Evolutionary conservation across 1,140 invertebrate species (phyloP).

Genomic region (Asbolus verrucosus): DNA sequence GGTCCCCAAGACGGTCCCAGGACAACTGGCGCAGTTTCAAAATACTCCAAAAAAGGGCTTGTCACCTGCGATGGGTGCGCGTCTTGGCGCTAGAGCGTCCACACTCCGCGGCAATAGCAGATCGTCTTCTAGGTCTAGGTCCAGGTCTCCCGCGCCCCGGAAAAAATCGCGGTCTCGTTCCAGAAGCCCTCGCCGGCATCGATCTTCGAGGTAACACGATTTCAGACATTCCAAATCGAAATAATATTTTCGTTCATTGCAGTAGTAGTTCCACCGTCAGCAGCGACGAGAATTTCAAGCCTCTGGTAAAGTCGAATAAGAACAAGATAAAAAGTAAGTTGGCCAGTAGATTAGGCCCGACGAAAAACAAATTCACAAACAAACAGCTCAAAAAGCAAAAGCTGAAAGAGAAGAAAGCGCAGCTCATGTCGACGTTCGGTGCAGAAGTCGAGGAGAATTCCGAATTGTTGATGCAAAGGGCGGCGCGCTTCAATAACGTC

Average conservation of each 20-base stretch:
- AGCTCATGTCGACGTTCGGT: slow-evolving; percentile 79
- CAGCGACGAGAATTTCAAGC: slow-evolving; percentile 63
- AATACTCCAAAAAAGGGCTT: slow-evolving; percentile 65
- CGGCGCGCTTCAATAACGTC: slow-evolving; percentile 80
- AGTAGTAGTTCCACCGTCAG: slow-evolving; percentile 59
- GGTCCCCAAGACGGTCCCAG: slow-evolving; percentile 66
- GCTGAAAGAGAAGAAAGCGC: slow-evolving; percentile 71
- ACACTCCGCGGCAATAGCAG: slow-evolving; percentile 61
- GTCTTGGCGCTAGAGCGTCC: slow-evolving; percentile 68
- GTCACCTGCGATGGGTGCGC: slow-evolving; percentile 69
- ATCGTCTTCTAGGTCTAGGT: slow-evolving; percentile 61
- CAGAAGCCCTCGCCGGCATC: slow-evolving; percentile 59
- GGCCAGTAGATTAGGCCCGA: slow-evolving; percentile 61
- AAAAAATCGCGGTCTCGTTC: slow-evolving; percentile 69
- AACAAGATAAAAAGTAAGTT: slow-evolving; percentile 65
- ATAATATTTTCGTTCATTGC: too few relatives aligned
- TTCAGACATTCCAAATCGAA: too few relatives aligned
- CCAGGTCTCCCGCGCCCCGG: slow-evolving; percentile 56
- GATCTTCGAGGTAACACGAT: slow-evolving; percentile 39
- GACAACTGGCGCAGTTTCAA: slow-evolving; percentile 68
- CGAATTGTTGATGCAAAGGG: slow-evolving; percentile 84
- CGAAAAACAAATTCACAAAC: slow-evolving; percentile 61
- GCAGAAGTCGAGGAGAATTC: slow-evolving; percentile 75
- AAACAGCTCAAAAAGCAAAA: slow-evolving; percentile 68
- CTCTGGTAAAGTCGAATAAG: slow-evolving; percentile 65